phyloP scores from a whole-genome alignment of 2,888 invertebrate species.

The Prenolepis imparis region DNA sequence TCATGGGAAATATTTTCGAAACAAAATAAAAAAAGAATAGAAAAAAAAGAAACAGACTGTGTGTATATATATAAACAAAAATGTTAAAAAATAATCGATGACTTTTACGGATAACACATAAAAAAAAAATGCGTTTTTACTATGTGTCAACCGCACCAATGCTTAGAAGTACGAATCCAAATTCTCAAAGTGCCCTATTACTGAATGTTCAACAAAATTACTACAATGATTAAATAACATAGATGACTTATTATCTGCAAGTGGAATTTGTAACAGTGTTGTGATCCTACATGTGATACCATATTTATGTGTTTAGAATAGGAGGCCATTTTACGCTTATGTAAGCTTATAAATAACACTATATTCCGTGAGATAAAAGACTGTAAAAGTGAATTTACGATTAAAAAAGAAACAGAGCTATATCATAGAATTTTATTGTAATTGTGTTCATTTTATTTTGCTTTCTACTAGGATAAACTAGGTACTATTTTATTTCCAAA shows the following conservation, averaged over 20 bases:
- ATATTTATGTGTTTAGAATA: slow-evolving; percentile 68
- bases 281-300: slow-evolving; percentile 85
- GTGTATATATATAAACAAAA: slow-evolving; percentile 53
- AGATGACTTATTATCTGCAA: slow-evolving; percentile 80
- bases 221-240: slow-evolving; percentile 77
- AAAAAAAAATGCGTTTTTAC: slow-evolving; percentile 67
- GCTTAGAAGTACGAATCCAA: slow-evolving; percentile 74
- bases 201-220: slow-evolving; percentile 80
- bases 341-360: slow-evolving; percentile 62
- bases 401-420: slow-evolving; percentile 25
- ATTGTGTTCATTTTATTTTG: slow-evolving; percentile 10
- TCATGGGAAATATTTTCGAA: slow-evolving; percentile 53
- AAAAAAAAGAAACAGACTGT: slow-evolving; percentile 52
- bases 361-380: slow-evolving; percentile 63
- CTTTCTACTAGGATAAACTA: background rate
- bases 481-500: background rate
- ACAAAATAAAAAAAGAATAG: slow-evolving; percentile 23
- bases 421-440: slow-evolving; percentile 30
- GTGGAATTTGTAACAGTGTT: slow-evolving; percentile 82
- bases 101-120: slow-evolving; percentile 65
- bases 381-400: slow-evolving; percentile 61
- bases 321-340: slow-evolving; percentile 74
- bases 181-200: slow-evolving; percentile 84
- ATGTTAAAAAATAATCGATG: slow-evolving; percentile 61
- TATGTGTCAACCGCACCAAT: slow-evolving; percentile 70